These are phyloP conservation scores for Cataglyphis cursor DNA, from an alignment of 2,888 invertebrate genomes.

Conservation along the genomic window DNA sequence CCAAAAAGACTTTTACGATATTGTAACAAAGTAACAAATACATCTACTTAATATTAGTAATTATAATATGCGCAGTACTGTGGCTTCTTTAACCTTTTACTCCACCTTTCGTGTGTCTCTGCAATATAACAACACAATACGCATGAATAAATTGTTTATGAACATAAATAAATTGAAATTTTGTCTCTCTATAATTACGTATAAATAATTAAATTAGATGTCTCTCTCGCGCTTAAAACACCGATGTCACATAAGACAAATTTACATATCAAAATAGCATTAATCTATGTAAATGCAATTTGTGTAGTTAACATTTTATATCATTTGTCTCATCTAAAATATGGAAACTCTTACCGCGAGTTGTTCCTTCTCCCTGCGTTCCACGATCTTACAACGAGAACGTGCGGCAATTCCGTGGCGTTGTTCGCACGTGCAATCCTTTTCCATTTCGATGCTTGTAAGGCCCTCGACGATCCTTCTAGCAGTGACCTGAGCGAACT, in stretches of 20 bases:
- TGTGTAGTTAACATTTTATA: not conserved
- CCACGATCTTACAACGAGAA: slow-evolving; percentile 83
- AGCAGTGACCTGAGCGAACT: slow-evolving; percentile 88
- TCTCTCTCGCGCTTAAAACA: too few relatives aligned
- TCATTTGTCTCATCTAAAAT: not conserved
- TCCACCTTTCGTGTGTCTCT: slow-evolving; percentile 80
- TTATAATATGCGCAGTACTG: slow-evolving; percentile 56
- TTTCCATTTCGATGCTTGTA: slow-evolving; percentile 79
- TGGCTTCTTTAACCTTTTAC: slow-evolving; percentile 59
- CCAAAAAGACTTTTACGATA: slow-evolving; percentile 53
- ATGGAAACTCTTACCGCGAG: slow-evolving; percentile 71
- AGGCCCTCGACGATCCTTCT: slow-evolving; percentile 83
- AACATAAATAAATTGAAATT: not conserved
- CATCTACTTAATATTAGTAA: slow-evolving; percentile 70
- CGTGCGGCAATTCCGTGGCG: slow-evolving; percentile 77
- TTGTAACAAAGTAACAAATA: slow-evolving; percentile 74
- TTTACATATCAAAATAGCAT: not conserved
- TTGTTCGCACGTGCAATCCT: slow-evolving; percentile 84
- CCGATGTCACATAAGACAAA: too few relatives aligned
- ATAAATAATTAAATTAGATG: slow-evolving; percentile 1
- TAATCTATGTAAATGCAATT: not conserved
- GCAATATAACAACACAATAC: slow-evolving; percentile 60
- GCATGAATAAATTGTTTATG: too few relatives aligned
- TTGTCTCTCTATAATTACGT: slow-evolving; percentile 1
- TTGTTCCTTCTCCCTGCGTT: slow-evolving; percentile 80